These are phyloP conservation scores for Anodontia alba DNA, from an alignment of 2,888 invertebrate species.

Conservation along the genomic window DNA sequence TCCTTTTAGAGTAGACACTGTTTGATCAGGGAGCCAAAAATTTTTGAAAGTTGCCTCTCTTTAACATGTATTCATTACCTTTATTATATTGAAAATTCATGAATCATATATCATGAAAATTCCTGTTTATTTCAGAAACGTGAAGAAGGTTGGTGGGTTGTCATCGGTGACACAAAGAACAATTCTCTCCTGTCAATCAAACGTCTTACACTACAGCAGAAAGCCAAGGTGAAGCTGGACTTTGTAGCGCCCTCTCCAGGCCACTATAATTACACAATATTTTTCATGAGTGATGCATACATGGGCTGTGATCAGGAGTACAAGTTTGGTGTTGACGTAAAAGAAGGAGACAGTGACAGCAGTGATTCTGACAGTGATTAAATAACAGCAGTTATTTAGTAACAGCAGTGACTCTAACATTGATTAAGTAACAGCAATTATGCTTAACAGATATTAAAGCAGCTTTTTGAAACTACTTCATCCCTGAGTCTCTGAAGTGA, in stretches of 20 bases:
- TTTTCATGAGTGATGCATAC: constrained; percentile 99
- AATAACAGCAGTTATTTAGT: not conserved
- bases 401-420: not conserved
- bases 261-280: constrained; percentile 95
- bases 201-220: constrained; percentile 96
- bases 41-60: no score
- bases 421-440: no score
- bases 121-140: constrained; percentile 84
- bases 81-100: no score
- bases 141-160: constrained; percentile 94
- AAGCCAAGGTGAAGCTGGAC: constrained; percentile 94
- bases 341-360: constrained; percentile 75
- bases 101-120: no score
- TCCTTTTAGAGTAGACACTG: no score
- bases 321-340: constrained; percentile 88
- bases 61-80: no score
- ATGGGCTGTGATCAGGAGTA: constrained; percentile 99
- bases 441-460: no score
- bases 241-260: constrained; percentile 96
- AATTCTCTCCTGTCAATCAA: constrained; percentile 99
- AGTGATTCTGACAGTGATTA: constrained; percentile 76
- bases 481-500: no score
- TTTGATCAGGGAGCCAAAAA: no score
- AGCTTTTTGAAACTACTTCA: no score
- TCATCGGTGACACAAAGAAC: constrained; percentile 97